Base-by-base conservation (phyloP, 64 coral and sea anemone species). In the Actinia equina region DNA sequence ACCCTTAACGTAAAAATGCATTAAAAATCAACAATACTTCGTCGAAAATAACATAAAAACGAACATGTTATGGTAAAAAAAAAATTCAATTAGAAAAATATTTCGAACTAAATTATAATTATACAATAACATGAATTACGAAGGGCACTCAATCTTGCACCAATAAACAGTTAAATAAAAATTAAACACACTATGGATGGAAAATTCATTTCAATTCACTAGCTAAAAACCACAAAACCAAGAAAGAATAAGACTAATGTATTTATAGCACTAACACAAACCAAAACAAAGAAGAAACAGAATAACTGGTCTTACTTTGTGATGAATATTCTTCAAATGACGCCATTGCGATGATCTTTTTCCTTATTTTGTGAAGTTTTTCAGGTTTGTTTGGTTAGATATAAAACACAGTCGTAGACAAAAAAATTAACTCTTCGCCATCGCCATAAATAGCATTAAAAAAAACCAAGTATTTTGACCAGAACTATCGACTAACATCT, bases 281-380 rank as follows among this genome's bases (percentile, higher is more conserved):
- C 13, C n/a, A 37, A 10, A 14, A 74, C 4, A 74, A 74, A 74
- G n/a, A 74, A 30, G 14, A 74, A n/a, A 37, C n/a, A 74, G 11
- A 26, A 26, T 13, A n/a, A 25, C 18, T 19, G 13, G 1, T n/a
- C 78, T 81, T 22, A 81, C 78, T 81, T 81, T 81, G 41, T 81
- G 78, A 10, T 81, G 78, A 44, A 81, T 81, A 81, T 20, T 81
- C 78, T 81, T 81, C 78, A 81, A 81, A 81, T 44, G 78, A 81
- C 19, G 78, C 78, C 78, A 81, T 81, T 4, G 15, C 44, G 78
- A 81, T 81, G 14, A 52, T 23, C 19, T 2, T 43, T 44, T 18
- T 51, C 18, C 17, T 8, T 74, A 74, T 13, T 26, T 30, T 30
- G 2, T 74, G 22, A 9, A 65, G 22, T n/a, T 65, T 65, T 23